Conservation (phyloP, 2,888 invertebrate genomes). For the Caenorhabditis sp. region DNA sequence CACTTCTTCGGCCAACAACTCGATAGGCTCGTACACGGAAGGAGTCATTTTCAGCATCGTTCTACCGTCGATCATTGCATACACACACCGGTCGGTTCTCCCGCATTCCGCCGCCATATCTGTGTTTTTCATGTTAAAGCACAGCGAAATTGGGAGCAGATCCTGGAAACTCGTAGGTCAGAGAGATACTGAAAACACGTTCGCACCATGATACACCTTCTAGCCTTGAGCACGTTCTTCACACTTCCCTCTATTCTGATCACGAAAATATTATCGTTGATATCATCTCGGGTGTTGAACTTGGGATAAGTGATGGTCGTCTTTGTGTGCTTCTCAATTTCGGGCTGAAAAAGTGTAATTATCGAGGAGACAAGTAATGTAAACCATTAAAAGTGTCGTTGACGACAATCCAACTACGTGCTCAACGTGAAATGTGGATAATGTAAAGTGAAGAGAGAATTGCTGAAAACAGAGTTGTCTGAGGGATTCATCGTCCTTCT, state of each 20-base stretch:
- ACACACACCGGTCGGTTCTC: background rate
- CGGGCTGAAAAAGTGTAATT: background rate
- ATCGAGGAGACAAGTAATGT: background rate
- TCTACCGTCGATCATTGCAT: background rate
- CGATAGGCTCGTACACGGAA: conserved; percentile 25
- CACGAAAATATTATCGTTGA: background rate
- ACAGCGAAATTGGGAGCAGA: conserved; percentile 30
- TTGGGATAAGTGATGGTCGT: conserved; percentile 21
- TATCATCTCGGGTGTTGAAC: conserved; percentile 7
- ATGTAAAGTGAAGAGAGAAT: conserved; percentile 21
- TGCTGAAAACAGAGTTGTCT: conserved; percentile 3
- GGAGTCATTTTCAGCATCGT: conserved; percentile 11
- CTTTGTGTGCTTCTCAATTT: conserved; percentile 9
- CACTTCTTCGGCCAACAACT: conserved; percentile 24
- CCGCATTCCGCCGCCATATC: conserved; percentile 21
- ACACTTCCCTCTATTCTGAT: conserved; percentile 8
- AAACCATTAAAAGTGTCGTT: conserved; percentile 19
- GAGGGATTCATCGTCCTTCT: background rate
- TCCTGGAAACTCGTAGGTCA: conserved; percentile 16
- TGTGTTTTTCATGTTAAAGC: conserved; percentile 34
- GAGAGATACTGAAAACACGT: background rate
- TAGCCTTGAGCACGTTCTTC: conserved; percentile 32
- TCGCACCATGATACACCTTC: conserved; percentile 34
- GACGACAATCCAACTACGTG: conserved; percentile 23
- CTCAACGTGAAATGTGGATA: conserved; percentile 37